These are phyloP conservation scores for Nothobranchius furzeri DNA, from an alignment of 2,113 vertebrate species.

Conservation along the genomic window DNA sequence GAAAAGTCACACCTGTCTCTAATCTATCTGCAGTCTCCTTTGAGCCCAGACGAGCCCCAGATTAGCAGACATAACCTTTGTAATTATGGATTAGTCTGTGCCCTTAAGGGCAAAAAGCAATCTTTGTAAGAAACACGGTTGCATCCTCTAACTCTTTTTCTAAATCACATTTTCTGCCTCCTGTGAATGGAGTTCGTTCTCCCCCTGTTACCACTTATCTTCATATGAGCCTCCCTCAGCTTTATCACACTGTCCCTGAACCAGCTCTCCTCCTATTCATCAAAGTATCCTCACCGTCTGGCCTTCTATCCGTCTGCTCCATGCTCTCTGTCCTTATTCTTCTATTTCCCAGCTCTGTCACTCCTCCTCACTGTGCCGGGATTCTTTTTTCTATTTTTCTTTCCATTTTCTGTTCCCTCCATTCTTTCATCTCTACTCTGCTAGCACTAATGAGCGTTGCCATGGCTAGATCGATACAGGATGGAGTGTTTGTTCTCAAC, in stretches of 20 bases:
- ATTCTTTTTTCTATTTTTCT: slow-evolving; percentile 5
- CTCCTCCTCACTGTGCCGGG: slow-evolving; percentile 47
- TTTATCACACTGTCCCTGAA: slow-evolving; percentile 56
- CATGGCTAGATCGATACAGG: slow-evolving; percentile 79
- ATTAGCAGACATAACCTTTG: slow-evolving; percentile 29
- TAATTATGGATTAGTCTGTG: slow-evolving; percentile 46
- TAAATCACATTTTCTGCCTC: slow-evolving; percentile 11
- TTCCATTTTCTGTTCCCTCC: slow-evolving; percentile 45
- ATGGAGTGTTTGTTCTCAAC: slow-evolving; percentile 77
- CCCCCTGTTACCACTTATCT: slow-evolving; percentile 39
- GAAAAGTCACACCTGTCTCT: slow-evolving; percentile 14
- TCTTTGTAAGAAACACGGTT: slow-evolving; percentile 2
- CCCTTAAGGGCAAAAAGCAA: slow-evolving; percentile 8
- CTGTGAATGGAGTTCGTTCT: slow-evolving; percentile 27
- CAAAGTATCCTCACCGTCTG: slow-evolving; percentile 42
- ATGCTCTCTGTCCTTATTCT: slow-evolving; percentile 57
- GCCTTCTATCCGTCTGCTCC: slow-evolving; percentile 34
- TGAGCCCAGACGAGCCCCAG: slow-evolving; percentile 12
- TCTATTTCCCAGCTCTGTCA: slow-evolving; percentile 44
- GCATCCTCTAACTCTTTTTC: slow-evolving; percentile 12
- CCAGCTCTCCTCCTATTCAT: slow-evolving; percentile 40
- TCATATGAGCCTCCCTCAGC: slow-evolving; percentile 38
- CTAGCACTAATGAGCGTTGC: slow-evolving; percentile 79
- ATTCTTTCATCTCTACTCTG: slow-evolving; percentile 68
- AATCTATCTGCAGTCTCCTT: slow-evolving; percentile 1